Evolutionary conservation across 2,797 vertebrate genomes (phyloP).

Genomic region (Chaenodraco wilsoni): DNA sequence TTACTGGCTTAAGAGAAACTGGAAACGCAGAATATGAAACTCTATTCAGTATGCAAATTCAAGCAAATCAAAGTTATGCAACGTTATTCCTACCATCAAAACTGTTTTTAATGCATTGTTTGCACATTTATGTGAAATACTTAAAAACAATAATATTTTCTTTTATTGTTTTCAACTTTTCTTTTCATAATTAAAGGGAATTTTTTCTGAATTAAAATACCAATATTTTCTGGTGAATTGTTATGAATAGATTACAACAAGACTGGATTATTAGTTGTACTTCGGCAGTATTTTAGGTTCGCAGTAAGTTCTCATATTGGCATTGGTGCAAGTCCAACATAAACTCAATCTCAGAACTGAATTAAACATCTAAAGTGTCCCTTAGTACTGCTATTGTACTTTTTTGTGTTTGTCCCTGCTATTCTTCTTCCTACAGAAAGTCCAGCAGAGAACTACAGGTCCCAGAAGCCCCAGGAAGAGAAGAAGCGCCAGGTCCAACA

Average conservation of each 20-base stretch:
- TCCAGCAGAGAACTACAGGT: constrained; percentile 53
- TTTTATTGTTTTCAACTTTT: neutral
- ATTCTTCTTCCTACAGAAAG: constrained; percentile 33
- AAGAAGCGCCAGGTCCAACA: constrained; percentile 76
- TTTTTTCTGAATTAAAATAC: neutral
- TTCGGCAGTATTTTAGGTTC: constrained; percentile 1
- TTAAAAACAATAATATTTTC: neutral
- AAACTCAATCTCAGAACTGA: constrained; percentile 4
- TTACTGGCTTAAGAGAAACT: constrained; percentile 11
- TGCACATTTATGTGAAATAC: neutral
- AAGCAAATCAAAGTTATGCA: neutral
- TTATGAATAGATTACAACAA: constrained; percentile 8
- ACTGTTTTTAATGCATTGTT: neutral
- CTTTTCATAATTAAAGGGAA: neutral
- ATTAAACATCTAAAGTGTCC: neutral
- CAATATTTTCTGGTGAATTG: neutral
- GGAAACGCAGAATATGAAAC: constrained; percentile 6
- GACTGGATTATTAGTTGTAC: constrained; percentile 23
- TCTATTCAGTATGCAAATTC: neutral
- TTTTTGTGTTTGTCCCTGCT: constrained; percentile 51
- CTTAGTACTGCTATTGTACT: constrained; percentile 32
- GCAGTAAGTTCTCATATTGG: neutral
- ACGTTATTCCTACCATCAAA: neutral
- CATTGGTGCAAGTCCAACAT: neutral
- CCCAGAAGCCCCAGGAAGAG: constrained; percentile 53